Evolutionary conservation across 2,797 vertebrate genomes (phyloP).

Genomic region (Galagoides demidoff): DNA sequence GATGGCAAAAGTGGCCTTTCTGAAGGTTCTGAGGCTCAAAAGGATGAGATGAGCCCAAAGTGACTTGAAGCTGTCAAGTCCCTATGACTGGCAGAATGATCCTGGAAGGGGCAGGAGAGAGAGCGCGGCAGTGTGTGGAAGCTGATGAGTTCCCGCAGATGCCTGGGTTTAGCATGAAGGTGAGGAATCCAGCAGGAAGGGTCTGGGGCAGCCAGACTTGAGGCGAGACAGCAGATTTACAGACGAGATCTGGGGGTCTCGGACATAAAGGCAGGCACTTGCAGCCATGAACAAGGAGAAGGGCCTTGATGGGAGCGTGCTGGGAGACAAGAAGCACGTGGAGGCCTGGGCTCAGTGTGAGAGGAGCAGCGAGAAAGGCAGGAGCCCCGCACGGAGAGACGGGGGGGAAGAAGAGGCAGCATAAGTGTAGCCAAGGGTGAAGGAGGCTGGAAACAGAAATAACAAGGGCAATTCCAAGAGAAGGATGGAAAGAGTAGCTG

Average conservation of each 20-base stretch:
- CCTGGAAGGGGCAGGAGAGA: background rate
- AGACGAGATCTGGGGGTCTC: background rate
- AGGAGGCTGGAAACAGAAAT: background rate
- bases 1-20: background rate
- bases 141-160: background rate
- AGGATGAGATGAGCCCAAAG: background rate
- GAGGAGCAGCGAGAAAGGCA: background rate
- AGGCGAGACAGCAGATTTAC: background rate
- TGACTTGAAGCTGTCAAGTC: background rate
- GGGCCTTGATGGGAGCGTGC: background rate
- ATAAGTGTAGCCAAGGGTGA: fast-evolving
- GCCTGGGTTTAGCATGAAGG: background rate
- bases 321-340: fast-evolving
- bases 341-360: background rate
- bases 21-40: background rate
- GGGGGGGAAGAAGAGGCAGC: background rate
- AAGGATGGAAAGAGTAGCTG: background rate
- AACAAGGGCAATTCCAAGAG: background rate
- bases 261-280: background rate
- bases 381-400: background rate
- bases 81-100: background rate
- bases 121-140: background rate
- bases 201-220: background rate
- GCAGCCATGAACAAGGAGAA: background rate
- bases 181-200: background rate